A percentile compares a stretch with the other conserved stretches of the same genome.
These are phyloP conservation scores for Drosophila cognata DNA, from an alignment of 2,888 invertebrate genomes.

Conservation along the genomic window DNA sequence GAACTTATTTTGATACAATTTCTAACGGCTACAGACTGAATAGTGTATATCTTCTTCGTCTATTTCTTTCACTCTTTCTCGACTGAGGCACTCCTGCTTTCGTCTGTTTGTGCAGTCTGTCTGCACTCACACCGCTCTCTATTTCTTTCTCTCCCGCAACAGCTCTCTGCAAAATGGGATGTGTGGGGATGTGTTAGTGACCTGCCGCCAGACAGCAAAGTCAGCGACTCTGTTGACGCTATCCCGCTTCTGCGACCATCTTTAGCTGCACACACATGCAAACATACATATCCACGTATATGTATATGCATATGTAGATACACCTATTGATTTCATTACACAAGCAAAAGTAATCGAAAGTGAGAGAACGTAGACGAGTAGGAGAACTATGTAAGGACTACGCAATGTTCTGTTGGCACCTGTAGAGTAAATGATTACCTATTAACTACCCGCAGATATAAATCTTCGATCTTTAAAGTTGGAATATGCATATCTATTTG, in stretches of 20 bases:
- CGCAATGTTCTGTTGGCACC: neutral
- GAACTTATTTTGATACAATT: neutral
- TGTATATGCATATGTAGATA: neutral
- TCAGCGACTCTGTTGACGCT: neutral
- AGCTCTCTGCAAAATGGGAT: neutral
- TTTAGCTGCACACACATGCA: neutral
- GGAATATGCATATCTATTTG: neutral
- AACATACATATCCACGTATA: neutral
- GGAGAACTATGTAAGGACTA: neutral
- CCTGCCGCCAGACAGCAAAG: slow-evolving; percentile 3
- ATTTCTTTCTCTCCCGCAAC: neutral
- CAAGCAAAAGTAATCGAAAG: neutral
- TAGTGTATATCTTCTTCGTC: neutral
- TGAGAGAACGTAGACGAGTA: neutral
- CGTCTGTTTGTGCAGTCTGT: neutral
- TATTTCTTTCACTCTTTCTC: neutral
- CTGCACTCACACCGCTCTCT: neutral
- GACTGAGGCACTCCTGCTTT: neutral
- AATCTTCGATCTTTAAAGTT: neutral
- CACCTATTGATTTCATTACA: slow-evolving; percentile 4
- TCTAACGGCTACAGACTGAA: neutral
- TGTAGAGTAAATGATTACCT: neutral
- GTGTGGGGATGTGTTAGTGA: neutral
- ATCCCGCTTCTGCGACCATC: neutral
- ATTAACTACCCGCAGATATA: neutral